phyloP scores from a whole-genome alignment of 37 sponge, comb jelly and placozoan species.

The Theonella swinhoei region DNA sequence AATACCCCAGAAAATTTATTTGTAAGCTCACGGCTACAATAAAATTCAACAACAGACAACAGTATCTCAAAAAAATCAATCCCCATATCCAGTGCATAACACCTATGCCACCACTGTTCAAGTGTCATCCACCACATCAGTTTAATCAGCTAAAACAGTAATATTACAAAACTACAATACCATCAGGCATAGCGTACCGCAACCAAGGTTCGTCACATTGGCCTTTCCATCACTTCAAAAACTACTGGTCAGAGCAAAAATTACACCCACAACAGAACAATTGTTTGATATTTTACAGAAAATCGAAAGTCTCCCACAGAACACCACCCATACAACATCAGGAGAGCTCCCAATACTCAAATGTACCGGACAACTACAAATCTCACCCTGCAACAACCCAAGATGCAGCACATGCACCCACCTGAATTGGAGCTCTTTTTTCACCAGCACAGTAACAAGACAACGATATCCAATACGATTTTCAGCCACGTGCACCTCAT shows the following conservation, averaged over 20 bases:
- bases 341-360: not conserved
- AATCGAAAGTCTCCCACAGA: not conserved
- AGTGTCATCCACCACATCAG: slow-evolving; percentile 34
- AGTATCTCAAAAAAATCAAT: not conserved
- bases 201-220: slow-evolving; percentile 12
- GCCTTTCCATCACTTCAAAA: not conserved
- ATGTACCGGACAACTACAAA: not conserved
- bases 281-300: not conserved
- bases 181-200: not conserved
- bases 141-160: slow-evolving; percentile 8
- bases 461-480: not conserved
- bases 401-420: slow-evolving; percentile 34
- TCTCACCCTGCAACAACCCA: not conserved
- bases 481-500: slow-evolving; percentile 16
- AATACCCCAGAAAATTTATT: slow-evolving; percentile 19
- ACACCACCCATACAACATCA: not conserved
- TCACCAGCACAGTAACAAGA: slow-evolving; percentile 6
- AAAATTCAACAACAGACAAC: not conserved
- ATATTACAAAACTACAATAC: slow-evolving; percentile 1
- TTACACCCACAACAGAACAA: slow-evolving; percentile 17
- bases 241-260: not conserved
- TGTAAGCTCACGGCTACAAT: not conserved
- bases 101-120: slow-evolving; percentile 38
- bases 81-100: not conserved
- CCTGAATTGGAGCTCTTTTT: not conserved